These are phyloP conservation scores for Crocodylus rhombifer DNA, from an alignment of 2,797 vertebrate species.

Conservation along the genomic window DNA sequence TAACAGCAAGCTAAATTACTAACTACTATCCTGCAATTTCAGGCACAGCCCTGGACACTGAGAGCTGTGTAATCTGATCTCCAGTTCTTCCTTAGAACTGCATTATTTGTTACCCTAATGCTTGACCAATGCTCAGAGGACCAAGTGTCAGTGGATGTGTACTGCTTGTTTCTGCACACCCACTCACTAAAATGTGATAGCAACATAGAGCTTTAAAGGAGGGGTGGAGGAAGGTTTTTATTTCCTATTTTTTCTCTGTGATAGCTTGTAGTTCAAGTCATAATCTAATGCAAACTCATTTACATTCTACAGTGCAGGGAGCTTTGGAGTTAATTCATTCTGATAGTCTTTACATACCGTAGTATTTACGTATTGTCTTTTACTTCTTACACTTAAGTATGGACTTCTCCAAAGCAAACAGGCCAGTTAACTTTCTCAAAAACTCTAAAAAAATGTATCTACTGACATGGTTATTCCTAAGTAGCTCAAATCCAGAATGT, in stretches of 20 bases:
- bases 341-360: rapidly evolving
- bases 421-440: background rate
- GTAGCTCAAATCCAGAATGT: slow-evolving; percentile 1
- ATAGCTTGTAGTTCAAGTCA: background rate
- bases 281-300: background rate
- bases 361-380: background rate
- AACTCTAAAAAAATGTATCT: background rate
- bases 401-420: background rate
- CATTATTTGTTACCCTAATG: no score
- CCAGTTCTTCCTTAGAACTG: no score
- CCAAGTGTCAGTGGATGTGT: background rate
- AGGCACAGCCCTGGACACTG: no score
- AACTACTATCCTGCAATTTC: no score
- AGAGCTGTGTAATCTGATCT: no score
- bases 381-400: background rate
- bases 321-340: background rate
- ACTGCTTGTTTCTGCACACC: background rate
- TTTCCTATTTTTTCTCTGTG: background rate
- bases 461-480: rapidly evolving
- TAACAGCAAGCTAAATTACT: no score
- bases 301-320: background rate
- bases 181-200: background rate
- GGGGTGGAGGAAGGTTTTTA: background rate
- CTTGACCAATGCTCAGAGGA: background rate
- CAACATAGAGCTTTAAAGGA: background rate